Evolutionary conservation across 2,113 vertebrate species (phyloP).

Genomic region (Canis aureus): DNA sequence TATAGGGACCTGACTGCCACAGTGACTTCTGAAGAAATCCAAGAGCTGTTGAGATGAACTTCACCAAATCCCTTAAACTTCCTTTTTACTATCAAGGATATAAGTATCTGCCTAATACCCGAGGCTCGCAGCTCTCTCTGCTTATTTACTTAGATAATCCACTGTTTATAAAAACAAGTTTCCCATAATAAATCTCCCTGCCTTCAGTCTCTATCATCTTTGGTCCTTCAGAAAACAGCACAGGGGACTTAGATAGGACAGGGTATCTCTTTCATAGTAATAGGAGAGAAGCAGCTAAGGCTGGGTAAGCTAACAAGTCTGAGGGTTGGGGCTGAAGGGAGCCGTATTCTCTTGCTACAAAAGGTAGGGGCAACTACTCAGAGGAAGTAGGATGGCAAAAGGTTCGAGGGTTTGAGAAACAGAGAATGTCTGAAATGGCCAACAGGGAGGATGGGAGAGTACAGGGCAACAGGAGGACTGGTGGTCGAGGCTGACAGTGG

Average conservation of each 20-base stretch:
- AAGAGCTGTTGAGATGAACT: constrained; percentile 9
- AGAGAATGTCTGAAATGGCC: not conserved
- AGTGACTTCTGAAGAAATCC: not conserved
- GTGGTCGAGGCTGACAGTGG: not conserved
- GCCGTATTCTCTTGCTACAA: not conserved
- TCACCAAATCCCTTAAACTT: not conserved
- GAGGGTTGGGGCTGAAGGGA: not conserved
- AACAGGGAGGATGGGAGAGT: not conserved
- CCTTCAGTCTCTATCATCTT: not conserved
- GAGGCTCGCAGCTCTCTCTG: not conserved
- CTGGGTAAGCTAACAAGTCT: not conserved
- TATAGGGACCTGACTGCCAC: not conserved
- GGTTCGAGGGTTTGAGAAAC: not conserved
- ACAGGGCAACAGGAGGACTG: not conserved
- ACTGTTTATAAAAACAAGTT: not conserved
- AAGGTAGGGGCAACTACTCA: not conserved
- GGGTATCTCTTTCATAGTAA: not conserved
- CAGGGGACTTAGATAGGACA: not conserved
- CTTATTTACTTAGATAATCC: not conserved
- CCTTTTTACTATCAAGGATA: not conserved
- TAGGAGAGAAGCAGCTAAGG: not conserved
- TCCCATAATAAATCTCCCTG: not conserved
- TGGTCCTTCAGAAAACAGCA: not conserved
- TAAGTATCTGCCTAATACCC: not conserved
- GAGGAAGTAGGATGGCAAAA: not conserved